A percentile compares a stretch with the other conserved stretches of the same genome.
Conservation (phyloP, 2,113 vertebrate genomes). For the Tachysurus vachellii region DNA sequence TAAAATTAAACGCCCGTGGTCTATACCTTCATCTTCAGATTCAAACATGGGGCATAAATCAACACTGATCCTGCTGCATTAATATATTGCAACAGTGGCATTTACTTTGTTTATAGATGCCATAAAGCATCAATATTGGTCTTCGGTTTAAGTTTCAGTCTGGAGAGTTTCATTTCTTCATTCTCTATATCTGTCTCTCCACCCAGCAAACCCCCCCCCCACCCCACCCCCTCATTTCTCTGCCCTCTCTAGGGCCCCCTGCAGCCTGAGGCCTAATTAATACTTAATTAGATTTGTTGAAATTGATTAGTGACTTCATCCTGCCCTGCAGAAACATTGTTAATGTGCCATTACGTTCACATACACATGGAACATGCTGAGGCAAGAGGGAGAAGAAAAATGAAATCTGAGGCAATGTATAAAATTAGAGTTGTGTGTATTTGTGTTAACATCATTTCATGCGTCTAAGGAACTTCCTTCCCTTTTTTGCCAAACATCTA, state of each 20-base stretch:
- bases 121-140: background rate
- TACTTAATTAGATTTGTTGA: constrained; percentile 84
- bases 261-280: constrained; percentile 80
- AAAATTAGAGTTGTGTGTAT: background rate
- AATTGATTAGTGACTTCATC: constrained; percentile 83
- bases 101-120: background rate
- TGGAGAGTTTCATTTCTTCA: background rate
- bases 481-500: background rate
- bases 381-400: background rate
- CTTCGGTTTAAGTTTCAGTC: background rate
- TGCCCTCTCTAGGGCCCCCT: constrained; percentile 49
- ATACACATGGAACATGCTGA: background rate
- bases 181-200: constrained; percentile 36
- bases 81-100: background rate
- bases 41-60: background rate
- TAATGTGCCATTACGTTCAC: constrained; percentile 78
- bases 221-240: background rate
- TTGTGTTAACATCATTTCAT: background rate
- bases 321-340: constrained; percentile 78
- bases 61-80: background rate
- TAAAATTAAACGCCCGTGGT: too few species aligned
- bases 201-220: constrained; percentile 8
- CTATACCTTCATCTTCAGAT: background rate
- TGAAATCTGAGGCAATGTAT: background rate
- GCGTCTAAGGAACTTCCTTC: background rate